Evolutionary conservation across 2,113 vertebrate genomes (phyloP), one percentile per base, ranked within the genome.

Genomic region (Lepus timidus): DNA sequence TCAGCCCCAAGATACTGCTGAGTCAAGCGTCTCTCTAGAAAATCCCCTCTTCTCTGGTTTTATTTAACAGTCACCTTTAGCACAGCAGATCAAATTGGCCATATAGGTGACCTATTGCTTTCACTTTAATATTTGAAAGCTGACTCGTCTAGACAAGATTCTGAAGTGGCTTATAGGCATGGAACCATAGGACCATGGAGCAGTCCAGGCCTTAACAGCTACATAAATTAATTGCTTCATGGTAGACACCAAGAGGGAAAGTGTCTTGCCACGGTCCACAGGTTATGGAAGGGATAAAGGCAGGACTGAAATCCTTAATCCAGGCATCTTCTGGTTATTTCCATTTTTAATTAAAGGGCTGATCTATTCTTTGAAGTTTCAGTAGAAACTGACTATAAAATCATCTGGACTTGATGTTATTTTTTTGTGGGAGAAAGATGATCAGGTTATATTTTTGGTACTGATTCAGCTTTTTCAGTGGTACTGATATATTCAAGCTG

Each of bases 261-360:
- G 13, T n/a, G 0, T 58, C 39, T 33, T 79, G 39, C 22, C 36
- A 52, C 49, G 16, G 33, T n/a, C 9, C 64, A 61, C 19, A 29
- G 39, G 22, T 36, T 68, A 76, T 1, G 17, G 9, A 58, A 94
- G 49, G n/a, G 29, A 78, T 17, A 52, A 51, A 73, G 73, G 33
- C 88, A 84, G 52, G 20, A 78, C 79, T 64, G 39, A 90, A 85
- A 84, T 71, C 14, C 55, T 93, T 19, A 81, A 39, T 73, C 36
- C 12, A 68, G 80, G 33, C 64, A 79, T 36, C 76, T 75, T 79
- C 70, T 73, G 62, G 62, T 25, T 20, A 25, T 22, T 93, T 36
- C 16, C 13, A 8, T 23, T 78, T 90, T 88, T 95, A 91, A 85
- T 75, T 76, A n/a, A 62, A 73, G 44, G 80, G 31, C 67, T 83